Conservation (phyloP, 2,113 vertebrate genomes). For the Rissa tridactyla region DNA sequence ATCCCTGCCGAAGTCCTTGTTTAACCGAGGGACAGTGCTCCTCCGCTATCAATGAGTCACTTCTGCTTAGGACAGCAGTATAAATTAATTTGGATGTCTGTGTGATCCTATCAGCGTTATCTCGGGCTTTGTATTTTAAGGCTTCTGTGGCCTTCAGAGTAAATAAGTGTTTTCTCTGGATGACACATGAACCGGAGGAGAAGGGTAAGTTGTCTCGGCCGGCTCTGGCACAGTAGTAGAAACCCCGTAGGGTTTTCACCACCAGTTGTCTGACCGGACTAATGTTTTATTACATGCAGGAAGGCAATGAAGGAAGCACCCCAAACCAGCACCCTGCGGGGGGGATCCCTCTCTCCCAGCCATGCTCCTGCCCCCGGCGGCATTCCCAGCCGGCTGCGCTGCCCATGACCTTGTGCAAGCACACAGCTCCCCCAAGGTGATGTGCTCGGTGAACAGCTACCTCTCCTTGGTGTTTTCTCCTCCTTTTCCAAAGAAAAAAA, state of each 20-base stretch:
- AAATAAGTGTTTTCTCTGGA: not conserved
- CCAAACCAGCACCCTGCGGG: not conserved
- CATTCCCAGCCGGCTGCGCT: not conserved
- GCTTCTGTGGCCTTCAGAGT: conserved; percentile 35
- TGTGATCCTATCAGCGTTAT: conserved; percentile 33
- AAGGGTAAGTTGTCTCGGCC: conserved; percentile 3
- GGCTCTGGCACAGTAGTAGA: not conserved
- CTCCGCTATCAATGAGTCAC: not conserved
- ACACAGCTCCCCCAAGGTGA: not conserved
- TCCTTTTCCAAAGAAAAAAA: not conserved
- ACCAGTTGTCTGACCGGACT: not conserved
- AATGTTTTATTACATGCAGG: not conserved
- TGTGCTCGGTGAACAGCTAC: rapidly evolving
- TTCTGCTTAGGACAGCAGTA: not conserved
- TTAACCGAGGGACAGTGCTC: not conserved
- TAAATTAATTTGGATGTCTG: conserved; percentile 54
- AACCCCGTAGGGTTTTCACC: not conserved
- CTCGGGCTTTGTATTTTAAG: not conserved
- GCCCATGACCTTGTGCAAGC: not conserved
- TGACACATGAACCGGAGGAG: not conserved
- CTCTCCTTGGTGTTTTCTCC: not conserved
- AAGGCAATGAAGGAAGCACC: not conserved
- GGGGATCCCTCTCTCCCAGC: not conserved
- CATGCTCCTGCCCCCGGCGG: rapidly evolving
- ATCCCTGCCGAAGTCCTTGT: not conserved